These are phyloP conservation scores for Spizaetus ornatus DNA, from an alignment of 2,113 vertebrate species.

Conservation along the genomic window DNA sequence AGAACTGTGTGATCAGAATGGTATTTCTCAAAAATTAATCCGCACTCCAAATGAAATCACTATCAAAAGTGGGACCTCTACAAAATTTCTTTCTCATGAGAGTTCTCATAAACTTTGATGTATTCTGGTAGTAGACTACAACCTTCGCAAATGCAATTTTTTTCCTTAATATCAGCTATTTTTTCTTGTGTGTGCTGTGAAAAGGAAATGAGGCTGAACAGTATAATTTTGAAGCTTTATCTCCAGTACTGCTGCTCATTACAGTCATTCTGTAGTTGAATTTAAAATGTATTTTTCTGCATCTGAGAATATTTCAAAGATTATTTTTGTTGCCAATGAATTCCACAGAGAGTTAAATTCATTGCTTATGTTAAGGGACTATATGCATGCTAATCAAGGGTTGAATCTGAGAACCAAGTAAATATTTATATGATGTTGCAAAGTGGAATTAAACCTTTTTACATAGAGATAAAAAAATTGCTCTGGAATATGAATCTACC, in stretches of 20 bases:
- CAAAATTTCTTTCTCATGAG: background rate
- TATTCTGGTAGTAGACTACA: background rate
- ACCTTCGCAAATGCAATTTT: background rate
- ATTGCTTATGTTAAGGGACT: background rate
- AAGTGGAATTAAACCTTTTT: background rate
- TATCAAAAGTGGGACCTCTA: background rate
- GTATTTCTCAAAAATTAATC: background rate
- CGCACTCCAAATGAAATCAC: background rate
- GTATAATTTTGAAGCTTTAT: background rate
- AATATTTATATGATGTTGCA: background rate
- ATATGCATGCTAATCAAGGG: background rate
- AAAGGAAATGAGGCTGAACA: background rate
- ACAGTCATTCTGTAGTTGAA: background rate
- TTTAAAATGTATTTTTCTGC: background rate
- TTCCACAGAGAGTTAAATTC: background rate
- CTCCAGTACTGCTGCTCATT: background rate
- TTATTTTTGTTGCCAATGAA: background rate
- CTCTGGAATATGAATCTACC: background rate
- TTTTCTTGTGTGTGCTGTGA: background rate
- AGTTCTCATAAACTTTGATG: background rate
- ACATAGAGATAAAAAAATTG: background rate
- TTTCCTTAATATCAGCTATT: background rate
- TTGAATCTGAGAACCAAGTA: background rate
- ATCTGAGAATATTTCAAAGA: background rate
- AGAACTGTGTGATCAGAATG: background rate